Percentiles rank a stretch among this genome's conserved stretches.
Conservation (phyloP, 2,797 vertebrate genomes). For the Cheirogaleus major region DNA sequence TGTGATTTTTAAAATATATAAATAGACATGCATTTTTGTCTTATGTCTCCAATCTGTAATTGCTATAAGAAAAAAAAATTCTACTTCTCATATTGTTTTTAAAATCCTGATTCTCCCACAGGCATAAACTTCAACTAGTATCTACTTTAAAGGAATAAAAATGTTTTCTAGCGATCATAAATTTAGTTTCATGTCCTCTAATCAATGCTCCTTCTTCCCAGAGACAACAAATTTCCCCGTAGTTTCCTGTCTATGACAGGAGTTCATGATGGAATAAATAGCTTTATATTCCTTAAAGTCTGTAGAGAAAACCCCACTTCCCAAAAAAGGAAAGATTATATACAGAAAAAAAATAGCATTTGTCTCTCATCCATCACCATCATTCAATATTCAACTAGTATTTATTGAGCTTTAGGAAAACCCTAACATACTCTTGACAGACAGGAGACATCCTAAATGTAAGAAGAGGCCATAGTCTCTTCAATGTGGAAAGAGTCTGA, state of each 20-base stretch:
- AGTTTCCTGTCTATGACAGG: not conserved
- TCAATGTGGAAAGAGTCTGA: not conserved
- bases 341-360: not conserved
- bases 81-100: slow-evolving; percentile 6
- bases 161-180: not conserved
- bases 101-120: not conserved
- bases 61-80: slow-evolving; percentile 8
- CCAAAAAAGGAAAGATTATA: not conserved
- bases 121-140: not conserved
- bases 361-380: not conserved
- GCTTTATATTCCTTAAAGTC: not conserved
- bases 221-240: not conserved
- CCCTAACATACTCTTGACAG: not conserved
- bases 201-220: slow-evolving; percentile 14
- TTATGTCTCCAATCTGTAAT: not conserved
- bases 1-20: not conserved
- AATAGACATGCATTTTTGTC: not conserved
- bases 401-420: not conserved
- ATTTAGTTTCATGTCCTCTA: not conserved
- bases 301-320: not conserved
- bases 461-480: not conserved
- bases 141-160: not conserved
- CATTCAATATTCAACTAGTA: not conserved
- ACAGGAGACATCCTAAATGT: not conserved
- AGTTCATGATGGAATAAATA: not conserved